These are phyloP conservation scores for Molorchus minor DNA, from an alignment of 2,888 invertebrate species.

Conservation along the genomic window DNA sequence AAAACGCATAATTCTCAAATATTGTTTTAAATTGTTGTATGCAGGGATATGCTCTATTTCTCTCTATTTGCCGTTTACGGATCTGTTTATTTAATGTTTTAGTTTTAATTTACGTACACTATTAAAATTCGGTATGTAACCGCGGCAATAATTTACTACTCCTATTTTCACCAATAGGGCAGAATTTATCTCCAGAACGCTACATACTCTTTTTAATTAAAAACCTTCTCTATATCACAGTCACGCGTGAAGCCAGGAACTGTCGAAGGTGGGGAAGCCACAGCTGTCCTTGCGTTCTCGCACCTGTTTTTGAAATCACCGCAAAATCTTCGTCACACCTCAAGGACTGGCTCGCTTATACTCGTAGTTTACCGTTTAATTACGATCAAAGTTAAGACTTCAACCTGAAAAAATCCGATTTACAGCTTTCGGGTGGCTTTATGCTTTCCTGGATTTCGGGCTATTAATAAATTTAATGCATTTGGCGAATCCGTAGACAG, in stretches of 20 bases:
- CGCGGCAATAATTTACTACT: no score
- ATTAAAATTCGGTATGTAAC: no score
- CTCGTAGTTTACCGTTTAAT: neutral
- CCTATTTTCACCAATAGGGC: neutral
- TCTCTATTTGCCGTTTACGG: no score
- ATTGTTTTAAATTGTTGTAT: no score
- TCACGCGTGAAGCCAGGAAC: neutral
- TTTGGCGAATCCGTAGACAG: neutral
- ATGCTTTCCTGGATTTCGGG: conserved; percentile 4
- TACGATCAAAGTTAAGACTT: conserved; percentile 11
- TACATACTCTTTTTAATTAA: conserved; percentile 3
- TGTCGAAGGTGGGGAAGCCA: conserved; percentile 1
- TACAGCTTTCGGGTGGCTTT: conserved; percentile 7
- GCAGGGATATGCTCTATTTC: no score
- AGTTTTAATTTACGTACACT: no score
- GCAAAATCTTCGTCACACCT: conserved; percentile 7
- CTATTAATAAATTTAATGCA: conserved; percentile 6
- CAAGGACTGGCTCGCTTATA: no score
- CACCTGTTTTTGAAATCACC: conserved; percentile 21
- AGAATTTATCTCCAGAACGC: neutral
- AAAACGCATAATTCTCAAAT: no score
- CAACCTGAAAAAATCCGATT: neutral
- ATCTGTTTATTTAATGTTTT: no score
- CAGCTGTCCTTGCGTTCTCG: conserved; percentile 10
- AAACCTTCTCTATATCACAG: conserved; percentile 1